Conservation (phyloP, 2,113 vertebrate species). For the Isurus oxyrinchus region DNA sequence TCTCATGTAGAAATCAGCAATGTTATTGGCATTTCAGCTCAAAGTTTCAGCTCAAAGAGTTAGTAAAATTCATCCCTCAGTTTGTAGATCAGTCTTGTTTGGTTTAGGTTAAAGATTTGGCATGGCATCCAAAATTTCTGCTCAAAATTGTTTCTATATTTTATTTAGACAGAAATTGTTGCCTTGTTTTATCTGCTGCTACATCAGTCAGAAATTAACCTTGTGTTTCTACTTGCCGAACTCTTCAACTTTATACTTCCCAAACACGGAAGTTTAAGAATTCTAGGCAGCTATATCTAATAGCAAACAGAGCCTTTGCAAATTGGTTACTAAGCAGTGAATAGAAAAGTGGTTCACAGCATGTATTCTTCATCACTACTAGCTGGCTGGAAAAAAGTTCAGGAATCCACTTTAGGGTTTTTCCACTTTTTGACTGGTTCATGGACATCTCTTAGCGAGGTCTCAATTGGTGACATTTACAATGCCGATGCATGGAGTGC, state of each 20-base stretch:
- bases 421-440: not conserved
- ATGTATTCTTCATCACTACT: not conserved
- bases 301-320: not conserved
- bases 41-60: not conserved
- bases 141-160: not conserved
- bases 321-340: not conserved
- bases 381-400: not conserved
- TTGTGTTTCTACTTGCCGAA: not conserved
- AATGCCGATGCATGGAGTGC: not conserved
- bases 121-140: not conserved
- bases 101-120: not conserved
- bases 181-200: not conserved
- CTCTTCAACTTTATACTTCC: not conserved
- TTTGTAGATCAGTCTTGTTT: not conserved
- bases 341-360: not conserved
- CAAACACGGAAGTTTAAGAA: not conserved
- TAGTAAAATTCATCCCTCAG: not conserved
- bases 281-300: not conserved
- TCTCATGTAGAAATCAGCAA: not conserved
- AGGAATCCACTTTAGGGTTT: not conserved
- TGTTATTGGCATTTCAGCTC: not conserved
- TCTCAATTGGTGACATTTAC: not conserved
- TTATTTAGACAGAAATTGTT: not conserved
- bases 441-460: not conserved
- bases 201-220: not conserved